Evolutionary conservation across 2,797 vertebrate genomes (phyloP).

Genomic region (Tolypeutes matacus): DNA sequence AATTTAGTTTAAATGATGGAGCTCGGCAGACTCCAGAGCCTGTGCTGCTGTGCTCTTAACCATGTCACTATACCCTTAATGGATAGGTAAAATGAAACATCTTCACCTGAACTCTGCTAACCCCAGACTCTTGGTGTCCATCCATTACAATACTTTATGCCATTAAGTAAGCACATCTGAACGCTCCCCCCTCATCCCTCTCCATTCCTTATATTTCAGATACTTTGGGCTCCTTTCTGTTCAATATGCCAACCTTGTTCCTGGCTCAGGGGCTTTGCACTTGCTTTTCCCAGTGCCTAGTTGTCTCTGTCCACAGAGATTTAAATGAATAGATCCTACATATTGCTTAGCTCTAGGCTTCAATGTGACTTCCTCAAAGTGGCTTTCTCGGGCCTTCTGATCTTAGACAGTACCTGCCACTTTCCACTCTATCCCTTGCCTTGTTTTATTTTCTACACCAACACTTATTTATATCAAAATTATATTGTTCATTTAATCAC

Average conservation of each 20-base stretch:
- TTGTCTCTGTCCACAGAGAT: not conserved
- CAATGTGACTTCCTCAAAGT: not conserved
- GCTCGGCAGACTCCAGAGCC: not conserved
- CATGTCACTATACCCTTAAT: not conserved
- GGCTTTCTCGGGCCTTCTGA: not conserved
- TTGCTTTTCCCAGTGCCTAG: not conserved
- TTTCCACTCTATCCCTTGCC: not conserved
- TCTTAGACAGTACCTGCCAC: not conserved
- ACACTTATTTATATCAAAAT: not conserved
- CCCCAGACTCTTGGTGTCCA: not conserved
- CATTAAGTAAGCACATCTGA: not conserved
- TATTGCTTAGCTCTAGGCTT: not conserved
- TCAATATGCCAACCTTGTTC: not conserved
- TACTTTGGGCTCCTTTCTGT: not conserved
- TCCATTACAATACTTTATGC: not conserved
- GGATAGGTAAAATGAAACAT: not conserved
- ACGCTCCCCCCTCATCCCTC: not conserved
- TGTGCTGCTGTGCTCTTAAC: not conserved
- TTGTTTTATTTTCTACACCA: not conserved
- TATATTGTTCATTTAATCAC: not conserved
- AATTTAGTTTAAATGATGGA: not conserved
- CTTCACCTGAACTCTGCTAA: not conserved
- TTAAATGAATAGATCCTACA: not conserved
- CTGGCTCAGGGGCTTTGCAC: not conserved
- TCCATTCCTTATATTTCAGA: not conserved